phyloP scores from a whole-genome alignment of 1,140 invertebrate species.

The Tetramorium simillimum region DNA sequence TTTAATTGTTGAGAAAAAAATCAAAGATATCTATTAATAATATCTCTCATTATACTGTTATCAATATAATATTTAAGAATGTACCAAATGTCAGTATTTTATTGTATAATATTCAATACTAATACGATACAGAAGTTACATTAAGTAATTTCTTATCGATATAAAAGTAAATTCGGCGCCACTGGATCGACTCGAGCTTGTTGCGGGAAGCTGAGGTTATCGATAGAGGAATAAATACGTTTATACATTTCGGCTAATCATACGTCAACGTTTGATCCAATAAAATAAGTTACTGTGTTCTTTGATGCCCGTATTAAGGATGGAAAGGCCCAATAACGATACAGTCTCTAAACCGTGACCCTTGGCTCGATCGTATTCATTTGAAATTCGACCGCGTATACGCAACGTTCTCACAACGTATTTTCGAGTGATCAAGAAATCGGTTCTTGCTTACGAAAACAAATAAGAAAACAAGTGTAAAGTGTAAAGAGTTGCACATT shows the following conservation, averaged over 20 bases:
- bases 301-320: slow-evolving; percentile 74
- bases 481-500: background rate
- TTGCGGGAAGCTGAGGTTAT: slow-evolving; percentile 81
- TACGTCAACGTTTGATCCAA: slow-evolving; percentile 79
- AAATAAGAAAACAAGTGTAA: background rate
- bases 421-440: background rate
- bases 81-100: background rate
- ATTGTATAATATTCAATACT: background rate
- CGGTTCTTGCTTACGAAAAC: background rate
- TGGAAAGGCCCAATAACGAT: slow-evolving; percentile 68
- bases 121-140: background rate
- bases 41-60: background rate
- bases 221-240: slow-evolving; percentile 82
- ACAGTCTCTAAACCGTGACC: slow-evolving; percentile 18
- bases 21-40: background rate
- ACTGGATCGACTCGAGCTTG: slow-evolving; percentile 64
- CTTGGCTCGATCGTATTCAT: slow-evolving; percentile 62
- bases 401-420: slow-evolving; percentile 41
- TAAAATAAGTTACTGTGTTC: slow-evolving; percentile 81
- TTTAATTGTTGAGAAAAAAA: background rate
- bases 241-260: slow-evolving; percentile 82
- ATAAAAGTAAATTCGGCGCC: slow-evolving; percentile 72
- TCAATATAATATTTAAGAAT: background rate
- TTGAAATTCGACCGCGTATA: slow-evolving; percentile 63
- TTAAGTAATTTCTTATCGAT: slow-evolving; percentile 51